A percentile compares a stretch with the other conserved stretches of the same genome.
Evolutionary conservation across 64 coral and sea anemone genomes (phyloP).

Genomic region (Platygyra sinensis): DNA sequence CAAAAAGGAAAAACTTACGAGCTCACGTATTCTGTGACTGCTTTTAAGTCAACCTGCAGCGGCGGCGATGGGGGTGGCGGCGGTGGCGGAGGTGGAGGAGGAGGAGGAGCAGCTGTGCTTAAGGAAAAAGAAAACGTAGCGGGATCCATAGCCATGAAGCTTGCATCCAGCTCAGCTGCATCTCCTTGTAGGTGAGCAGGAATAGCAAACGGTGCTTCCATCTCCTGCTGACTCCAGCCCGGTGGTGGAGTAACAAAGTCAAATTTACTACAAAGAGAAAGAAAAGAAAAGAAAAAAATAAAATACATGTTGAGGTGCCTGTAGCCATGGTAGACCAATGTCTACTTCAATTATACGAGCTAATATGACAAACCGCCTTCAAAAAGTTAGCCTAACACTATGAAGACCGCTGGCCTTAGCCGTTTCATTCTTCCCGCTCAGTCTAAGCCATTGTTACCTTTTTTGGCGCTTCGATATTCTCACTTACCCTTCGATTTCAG

Average conservation of each 20-base stretch:
- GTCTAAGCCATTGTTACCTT: too few relatives aligned
- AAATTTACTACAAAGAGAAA: conserved; percentile 38
- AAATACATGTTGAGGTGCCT: too few relatives aligned
- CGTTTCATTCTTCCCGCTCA: too few relatives aligned
- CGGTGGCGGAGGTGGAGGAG: too few relatives aligned
- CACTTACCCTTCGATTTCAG: too few relatives aligned
- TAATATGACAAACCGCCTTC: too few relatives aligned
- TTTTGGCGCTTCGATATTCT: too few relatives aligned
- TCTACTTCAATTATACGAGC: too few relatives aligned
- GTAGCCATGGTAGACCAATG: too few relatives aligned
- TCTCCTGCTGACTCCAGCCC: conserved; percentile 58
- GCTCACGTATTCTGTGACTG: conserved; percentile 63
- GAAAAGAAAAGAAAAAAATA: neutral
- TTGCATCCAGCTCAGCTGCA: neutral
- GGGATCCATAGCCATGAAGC: neutral
- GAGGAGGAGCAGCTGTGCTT: neutral
- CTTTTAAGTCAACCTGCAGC: conserved; percentile 9
- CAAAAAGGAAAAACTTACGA: conserved; percentile 66
- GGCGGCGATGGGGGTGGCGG: neutral
- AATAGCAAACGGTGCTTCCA: conserved; percentile 73
- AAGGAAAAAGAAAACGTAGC: neutral
- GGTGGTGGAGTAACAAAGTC: conserved; percentile 24
- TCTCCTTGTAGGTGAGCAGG: conserved; percentile 62
- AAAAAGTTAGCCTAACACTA: too few relatives aligned
- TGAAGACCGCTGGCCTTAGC: too few relatives aligned